Evolutionary conservation across 2,888 invertebrate species (phyloP), one percentile per base, ranked within the genome.

Genomic region (Erebia epiphron): DNA sequence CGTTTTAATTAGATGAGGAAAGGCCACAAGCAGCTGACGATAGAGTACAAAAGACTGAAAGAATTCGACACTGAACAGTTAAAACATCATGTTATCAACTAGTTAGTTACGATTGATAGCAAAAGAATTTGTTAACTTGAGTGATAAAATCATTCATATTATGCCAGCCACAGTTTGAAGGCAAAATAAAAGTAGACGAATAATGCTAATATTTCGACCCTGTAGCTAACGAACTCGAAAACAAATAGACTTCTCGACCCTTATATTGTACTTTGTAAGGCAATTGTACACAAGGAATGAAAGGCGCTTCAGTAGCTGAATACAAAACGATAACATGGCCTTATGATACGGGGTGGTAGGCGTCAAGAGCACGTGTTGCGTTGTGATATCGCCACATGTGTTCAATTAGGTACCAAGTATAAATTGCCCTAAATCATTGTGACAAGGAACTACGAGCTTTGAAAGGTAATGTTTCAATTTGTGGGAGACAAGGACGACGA

Each of bases 341-440:
- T 58, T 26, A 67, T 64, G 60, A 57, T 57, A 66, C 56, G n/a
- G 43, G 57, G 57, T 65, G 67, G 62, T 63, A 69, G 63, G 69
- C 50, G 57, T 63, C 43, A 54, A 35, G 56, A 54, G 68, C 63
- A 71, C 67, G 69, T 69, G 69, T 69, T 69, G 67, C 71, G 46
- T 65, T n/a, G 61, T 61, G 64, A 68, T 65, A 63, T 50, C 63
- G 63, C 52, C 71, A 67, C 64, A 63, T 64, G 67, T 58, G 62
- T 63, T 58, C 35, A 67, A 67, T 73, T 71, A 69, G 49, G 63
- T 67, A 56, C 41, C 26, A 69, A 69, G 52, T 54, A 14, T 21
- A 21, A 57, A 57, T 26, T 26, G 21, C 56, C 56, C 7, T 57
- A 26, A 13, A 26, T 56, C 21, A 21, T 26, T 26, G 26, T 57